Conservation (phyloP, 2,113 vertebrate species). For the Puma concolor region DNA sequence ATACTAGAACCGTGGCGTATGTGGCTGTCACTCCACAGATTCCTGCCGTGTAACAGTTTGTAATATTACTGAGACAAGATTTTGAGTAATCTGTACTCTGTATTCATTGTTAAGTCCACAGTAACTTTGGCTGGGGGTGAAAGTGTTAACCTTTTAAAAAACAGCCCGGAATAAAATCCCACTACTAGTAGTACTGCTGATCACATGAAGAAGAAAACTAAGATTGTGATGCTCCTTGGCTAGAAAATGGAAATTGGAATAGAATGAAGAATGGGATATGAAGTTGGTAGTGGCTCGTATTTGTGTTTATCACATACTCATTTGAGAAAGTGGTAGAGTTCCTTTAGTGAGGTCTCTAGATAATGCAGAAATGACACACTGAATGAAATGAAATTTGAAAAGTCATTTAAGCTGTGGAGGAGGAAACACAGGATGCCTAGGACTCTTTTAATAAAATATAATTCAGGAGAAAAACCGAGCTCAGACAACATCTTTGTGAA, state of each 20-base stretch:
- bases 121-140: not conserved
- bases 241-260: not conserved
- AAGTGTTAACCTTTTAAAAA: not conserved
- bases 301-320: not conserved
- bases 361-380: not conserved
- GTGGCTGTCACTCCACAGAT: not conserved
- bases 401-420: slow-evolving; percentile 3
- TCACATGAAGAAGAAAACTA: not conserved
- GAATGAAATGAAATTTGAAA: not conserved
- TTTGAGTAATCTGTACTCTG: not conserved
- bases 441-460: not conserved
- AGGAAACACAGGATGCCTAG: not conserved
- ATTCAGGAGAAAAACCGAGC: slow-evolving; percentile 23
- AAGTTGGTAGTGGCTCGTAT: not conserved
- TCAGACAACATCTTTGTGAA: not conserved
- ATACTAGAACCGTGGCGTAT: not conserved
- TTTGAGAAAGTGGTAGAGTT: slow-evolving; percentile 33
- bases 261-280: not conserved
- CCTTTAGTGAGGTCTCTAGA: not conserved
- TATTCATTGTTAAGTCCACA: not conserved
- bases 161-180: not conserved
- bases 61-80: not conserved
- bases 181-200: not conserved
- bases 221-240: not conserved
- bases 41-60: not conserved